Conservation (phyloP, 2,113 vertebrate genomes). For the Rhinogobius similis region DNA sequence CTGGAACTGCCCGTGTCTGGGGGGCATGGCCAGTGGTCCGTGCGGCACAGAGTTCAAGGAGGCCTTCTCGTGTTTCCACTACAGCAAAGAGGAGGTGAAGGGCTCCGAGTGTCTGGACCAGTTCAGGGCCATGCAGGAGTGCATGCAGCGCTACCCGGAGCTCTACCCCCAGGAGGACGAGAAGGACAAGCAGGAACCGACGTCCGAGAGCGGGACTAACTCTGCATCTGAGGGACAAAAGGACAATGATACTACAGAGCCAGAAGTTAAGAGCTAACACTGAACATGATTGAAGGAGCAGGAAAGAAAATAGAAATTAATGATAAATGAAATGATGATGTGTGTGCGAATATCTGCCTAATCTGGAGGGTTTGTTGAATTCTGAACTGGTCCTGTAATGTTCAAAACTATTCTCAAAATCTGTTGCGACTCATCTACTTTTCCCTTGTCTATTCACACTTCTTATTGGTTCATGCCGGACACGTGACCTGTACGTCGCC, state of each 20-base stretch:
- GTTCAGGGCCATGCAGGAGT: constrained; percentile 93
- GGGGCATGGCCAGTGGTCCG: constrained; percentile 93
- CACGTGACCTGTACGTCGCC: too few species aligned
- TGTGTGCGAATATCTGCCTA: neutral
- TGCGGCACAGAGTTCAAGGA: constrained; percentile 94
- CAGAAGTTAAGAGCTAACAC: constrained; percentile 63
- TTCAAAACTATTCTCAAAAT: neutral
- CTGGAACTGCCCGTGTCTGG: constrained; percentile 95
- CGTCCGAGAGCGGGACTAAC: constrained; percentile 39
- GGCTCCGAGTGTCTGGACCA: constrained; percentile 93
- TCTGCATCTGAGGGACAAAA: constrained; percentile 23
- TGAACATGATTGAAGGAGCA: neutral
- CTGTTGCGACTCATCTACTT: neutral
- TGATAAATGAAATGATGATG: neutral
- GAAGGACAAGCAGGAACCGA: constrained; percentile 50
- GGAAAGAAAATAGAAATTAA: neutral
- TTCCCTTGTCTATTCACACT: too few species aligned
- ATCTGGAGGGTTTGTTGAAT: neutral
- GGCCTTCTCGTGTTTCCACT: constrained; percentile 95
- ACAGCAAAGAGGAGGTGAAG: constrained; percentile 91
- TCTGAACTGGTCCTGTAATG: neutral
- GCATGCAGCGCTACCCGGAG: constrained; percentile 92
- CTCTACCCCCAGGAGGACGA: constrained; percentile 94
- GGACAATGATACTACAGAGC: constrained; percentile 51
- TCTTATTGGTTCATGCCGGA: too few species aligned